These are phyloP conservation scores for Carterocephalus palaemon DNA, from an alignment of 2,888 invertebrate genomes.

Conservation along the genomic window DNA sequence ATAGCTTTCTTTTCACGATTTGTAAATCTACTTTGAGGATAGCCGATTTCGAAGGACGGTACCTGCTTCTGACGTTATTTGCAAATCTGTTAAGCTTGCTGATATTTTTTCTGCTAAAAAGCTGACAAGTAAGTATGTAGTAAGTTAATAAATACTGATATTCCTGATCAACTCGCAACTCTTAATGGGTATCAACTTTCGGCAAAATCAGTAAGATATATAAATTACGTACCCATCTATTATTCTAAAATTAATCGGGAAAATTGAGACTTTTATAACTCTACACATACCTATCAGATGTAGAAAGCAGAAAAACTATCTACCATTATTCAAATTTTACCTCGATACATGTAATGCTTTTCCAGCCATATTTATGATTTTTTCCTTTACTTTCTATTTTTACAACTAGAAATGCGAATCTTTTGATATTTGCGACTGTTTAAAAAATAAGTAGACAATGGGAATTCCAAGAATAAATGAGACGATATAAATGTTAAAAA, in stretches of 20 bases:
- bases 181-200: too few relatives aligned
- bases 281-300: too few relatives aligned
- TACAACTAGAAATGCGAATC: conserved; percentile 13
- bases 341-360: too few relatives aligned
- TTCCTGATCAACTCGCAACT: too few relatives aligned
- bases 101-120: not conserved
- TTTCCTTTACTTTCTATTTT: conserved; percentile 21
- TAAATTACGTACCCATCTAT: too few relatives aligned
- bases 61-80: conserved; percentile 52
- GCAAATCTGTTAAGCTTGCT: conserved; percentile 42
- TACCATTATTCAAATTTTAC: too few relatives aligned
- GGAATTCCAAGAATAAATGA: not conserved
- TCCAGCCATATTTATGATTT: too few relatives aligned
- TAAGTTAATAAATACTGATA: too few relatives aligned
- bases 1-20: conserved; percentile 45
- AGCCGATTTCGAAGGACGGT: conserved; percentile 45
- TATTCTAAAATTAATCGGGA: too few relatives aligned
- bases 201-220: too few relatives aligned
- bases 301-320: too few relatives aligned
- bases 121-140: not conserved
- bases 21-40: conserved; percentile 33
- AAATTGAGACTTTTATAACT: too few relatives aligned
- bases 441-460: conserved; percentile 4
- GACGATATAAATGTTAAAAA: not conserved
- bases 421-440: conserved; percentile 11